Base-by-base conservation (phyloP, 2,888 invertebrate species). In the Tuta absoluta region DNA sequence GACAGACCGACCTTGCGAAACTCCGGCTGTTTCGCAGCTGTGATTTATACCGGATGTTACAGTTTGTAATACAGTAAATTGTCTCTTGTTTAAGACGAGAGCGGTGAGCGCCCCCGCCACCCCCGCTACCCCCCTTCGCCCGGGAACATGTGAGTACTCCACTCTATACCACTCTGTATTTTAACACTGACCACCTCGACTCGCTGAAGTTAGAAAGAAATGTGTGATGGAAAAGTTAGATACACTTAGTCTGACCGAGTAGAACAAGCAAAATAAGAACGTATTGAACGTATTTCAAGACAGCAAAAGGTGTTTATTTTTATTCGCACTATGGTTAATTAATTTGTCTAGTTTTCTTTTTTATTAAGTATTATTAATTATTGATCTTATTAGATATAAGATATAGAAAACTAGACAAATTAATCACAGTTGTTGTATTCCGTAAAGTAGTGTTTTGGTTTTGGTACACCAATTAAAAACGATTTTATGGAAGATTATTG, bases 41-140 rank as follows among this genome's bases (percentile, higher is more conserved):
- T 60, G 64, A 60, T 60, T 64, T 38, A 63, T 56, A 59, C 33
- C 17, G 19, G 12, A 41, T 58, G 63, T 59, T 37, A 23, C 41
- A 48, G 23, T 24, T 23, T 11, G 23, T 23, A 49, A 49, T 53
- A 23, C 23, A 66, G 24, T 37, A 51, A 56, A n/a, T 56, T 56
- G 33, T 56, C 17, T 56, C 24, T 89, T 86, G 82, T 88, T 89
- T 66, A 81, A 92, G 92, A 82, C 85, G 66, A 87, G 93, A 77
- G 87, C 93, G 65, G 86, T 91, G 67, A 92, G 92, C 75, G 91
- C 93, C 45, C 92, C 92, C 12, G 86, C 87, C 65, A 86, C 91
- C 56, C 89, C 91, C 19, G 87, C 84, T n/a, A 75, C 83, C 45
- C 74, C 74, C 81, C 3, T 86, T 84, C 73, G 74, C 77, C 51